phyloP scores from a whole-genome alignment of 2,888 invertebrate species.

The Metalampra italica region DNA sequence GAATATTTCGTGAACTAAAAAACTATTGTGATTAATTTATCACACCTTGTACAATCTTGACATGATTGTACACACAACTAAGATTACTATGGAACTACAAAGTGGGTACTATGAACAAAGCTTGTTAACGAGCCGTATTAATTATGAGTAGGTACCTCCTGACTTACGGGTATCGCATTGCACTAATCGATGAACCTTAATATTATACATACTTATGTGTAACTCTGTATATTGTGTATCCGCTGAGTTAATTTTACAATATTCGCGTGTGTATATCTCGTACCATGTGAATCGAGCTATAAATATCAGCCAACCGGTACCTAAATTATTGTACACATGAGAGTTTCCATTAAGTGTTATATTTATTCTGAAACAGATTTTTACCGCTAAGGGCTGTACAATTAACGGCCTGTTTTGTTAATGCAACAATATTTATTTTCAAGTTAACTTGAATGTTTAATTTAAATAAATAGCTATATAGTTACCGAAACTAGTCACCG shows the following conservation, averaged over 20 bases:
- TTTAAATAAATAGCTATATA: constrained; percentile 36
- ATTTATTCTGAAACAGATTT: constrained; percentile 32
- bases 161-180: too few species aligned
- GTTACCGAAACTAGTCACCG: constrained; percentile 34
- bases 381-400: constrained; percentile 9
- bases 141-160: too few species aligned
- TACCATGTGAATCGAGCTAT: constrained; percentile 52
- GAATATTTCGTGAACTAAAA: too few species aligned
- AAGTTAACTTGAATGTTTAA: constrained; percentile 8
- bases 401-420: constrained; percentile 3
- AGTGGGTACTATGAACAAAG: too few species aligned
- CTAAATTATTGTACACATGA: constrained; percentile 57
- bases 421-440: not conserved
- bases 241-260: constrained; percentile 13
- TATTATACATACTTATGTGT: not conserved
- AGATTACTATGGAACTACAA: too few species aligned
- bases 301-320: constrained; percentile 55
- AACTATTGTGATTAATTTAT: too few species aligned
- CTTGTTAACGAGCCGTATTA: too few species aligned
- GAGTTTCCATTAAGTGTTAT: constrained; percentile 39
- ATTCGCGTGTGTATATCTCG: constrained; percentile 45
- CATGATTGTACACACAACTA: too few species aligned
- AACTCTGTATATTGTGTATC: too few species aligned
- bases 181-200: too few species aligned
- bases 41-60: too few species aligned